Evolutionary conservation across 2,113 vertebrate species (phyloP).

Genomic region (Phaethon lepturus): DNA sequence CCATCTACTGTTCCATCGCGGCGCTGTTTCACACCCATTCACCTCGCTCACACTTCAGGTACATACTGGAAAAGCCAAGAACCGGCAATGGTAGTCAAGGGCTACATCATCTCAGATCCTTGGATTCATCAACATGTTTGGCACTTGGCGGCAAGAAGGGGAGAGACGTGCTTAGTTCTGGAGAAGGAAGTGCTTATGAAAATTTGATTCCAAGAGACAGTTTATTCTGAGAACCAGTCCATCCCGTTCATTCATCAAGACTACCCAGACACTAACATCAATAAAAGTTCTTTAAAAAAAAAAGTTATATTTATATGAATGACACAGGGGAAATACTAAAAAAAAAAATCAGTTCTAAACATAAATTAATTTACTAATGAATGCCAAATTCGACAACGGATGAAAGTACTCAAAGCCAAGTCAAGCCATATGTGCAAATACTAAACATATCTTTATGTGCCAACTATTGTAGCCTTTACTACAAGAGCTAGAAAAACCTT

Average conservation of each 20-base stretch:
- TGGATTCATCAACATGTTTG: not conserved
- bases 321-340: not conserved
- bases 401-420: not conserved
- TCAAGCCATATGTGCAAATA: not conserved
- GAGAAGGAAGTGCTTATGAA: not conserved
- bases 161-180: not conserved
- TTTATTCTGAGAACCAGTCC: not conserved
- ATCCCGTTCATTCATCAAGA: not conserved
- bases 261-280: not conserved
- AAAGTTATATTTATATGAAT: not conserved
- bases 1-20: not conserved
- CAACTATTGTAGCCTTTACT: not conserved
- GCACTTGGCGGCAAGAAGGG: not conserved
- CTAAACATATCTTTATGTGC: not conserved
- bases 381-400: not conserved
- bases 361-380: not conserved
- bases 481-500: not conserved
- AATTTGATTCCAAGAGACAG: not conserved
- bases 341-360: not conserved
- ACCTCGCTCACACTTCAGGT: rapidly evolving
- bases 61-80: not conserved
- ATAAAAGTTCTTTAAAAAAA: not conserved
- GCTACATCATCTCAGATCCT: not conserved
- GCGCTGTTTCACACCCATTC: not conserved
- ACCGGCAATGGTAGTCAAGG: not conserved